Conservation (phyloP, 2,888 invertebrate species). For the Dermolepida albohirtum region DNA sequence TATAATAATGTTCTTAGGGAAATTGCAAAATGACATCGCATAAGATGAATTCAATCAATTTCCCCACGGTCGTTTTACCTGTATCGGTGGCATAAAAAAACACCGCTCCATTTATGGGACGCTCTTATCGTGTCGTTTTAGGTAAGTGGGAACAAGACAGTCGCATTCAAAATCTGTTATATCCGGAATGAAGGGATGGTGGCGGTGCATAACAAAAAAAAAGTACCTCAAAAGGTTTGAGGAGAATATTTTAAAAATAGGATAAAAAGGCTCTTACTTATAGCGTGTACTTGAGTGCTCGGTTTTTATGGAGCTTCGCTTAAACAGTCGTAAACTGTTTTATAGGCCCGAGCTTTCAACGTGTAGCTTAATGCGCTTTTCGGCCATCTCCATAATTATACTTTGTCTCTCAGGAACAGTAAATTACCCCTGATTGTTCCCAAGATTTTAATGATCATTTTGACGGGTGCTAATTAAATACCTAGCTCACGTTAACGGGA, state of each 20-base stretch:
- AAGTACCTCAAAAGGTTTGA: conserved; percentile 2
- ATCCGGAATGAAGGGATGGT: conserved; percentile 7
- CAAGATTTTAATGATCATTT: conserved; percentile 41
- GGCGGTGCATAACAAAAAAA: neutral
- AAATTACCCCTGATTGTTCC: conserved; percentile 58
- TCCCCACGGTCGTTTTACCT: neutral
- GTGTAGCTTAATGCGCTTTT: conserved; percentile 61
- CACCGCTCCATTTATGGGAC: conserved; percentile 9
- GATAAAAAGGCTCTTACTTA: conserved; percentile 48
- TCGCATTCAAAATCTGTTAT: conserved; percentile 26
- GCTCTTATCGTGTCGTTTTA: conserved; percentile 14
- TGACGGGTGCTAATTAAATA: conserved; percentile 31
- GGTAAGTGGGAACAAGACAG: neutral
- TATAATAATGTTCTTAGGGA: conserved; percentile 7
- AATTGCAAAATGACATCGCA: conserved; percentile 2
- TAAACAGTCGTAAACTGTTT: conserved; percentile 63
- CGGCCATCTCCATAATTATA: conserved; percentile 62
- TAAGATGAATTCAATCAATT: conserved; percentile 25
- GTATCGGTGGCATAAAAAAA: conserved; percentile 6
- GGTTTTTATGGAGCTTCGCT: conserved; percentile 54
- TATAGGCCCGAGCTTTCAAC: conserved; percentile 63
- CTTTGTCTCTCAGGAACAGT: conserved; percentile 59
- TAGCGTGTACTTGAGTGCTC: conserved; percentile 46
- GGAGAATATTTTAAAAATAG: conserved; percentile 43
- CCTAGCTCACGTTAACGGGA: conserved; percentile 4